Percentiles rank a stretch among this genome's conserved stretches.
Evolutionary conservation across 2,113 vertebrate species (phyloP).

Genomic region (Eubucco bourcierii): DNA sequence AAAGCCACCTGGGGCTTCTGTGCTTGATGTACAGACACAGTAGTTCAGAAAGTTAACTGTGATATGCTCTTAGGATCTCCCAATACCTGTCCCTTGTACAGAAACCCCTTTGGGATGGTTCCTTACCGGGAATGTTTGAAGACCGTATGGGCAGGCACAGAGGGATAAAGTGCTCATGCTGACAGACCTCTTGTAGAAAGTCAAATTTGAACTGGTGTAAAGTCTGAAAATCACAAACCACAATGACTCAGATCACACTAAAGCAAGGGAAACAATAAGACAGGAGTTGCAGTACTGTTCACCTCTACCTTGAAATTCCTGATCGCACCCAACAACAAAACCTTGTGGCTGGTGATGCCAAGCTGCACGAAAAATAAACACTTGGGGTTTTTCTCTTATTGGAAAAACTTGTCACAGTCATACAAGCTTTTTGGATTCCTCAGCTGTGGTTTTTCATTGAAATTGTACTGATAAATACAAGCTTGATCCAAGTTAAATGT

Average conservation of each 20-base stretch:
- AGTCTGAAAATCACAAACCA: constrained; percentile 77
- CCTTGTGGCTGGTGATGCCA: background rate
- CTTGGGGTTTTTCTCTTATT: background rate
- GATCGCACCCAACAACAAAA: background rate
- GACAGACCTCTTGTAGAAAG: constrained; percentile 95
- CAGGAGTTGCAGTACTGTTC: background rate
- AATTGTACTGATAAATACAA: background rate
- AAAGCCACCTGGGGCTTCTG: background rate
- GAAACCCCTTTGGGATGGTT: background rate
- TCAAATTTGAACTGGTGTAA: constrained; percentile 95
- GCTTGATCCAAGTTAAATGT: background rate
- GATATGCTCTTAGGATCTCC: background rate
- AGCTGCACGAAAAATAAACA: background rate
- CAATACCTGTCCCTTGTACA: background rate
- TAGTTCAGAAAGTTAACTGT: background rate
- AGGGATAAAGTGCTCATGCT: constrained; percentile 94
- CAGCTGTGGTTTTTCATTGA: background rate
- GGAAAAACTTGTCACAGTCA: background rate
- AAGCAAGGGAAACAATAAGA: background rate
- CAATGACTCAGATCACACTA: background rate
- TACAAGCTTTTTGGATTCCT: background rate
- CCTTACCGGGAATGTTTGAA: constrained; percentile 83
- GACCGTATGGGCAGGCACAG: constrained; percentile 92
- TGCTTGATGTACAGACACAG: rapidly evolving
- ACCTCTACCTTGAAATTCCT: background rate